Conservation (phyloP, 2,113 vertebrate species). For the Tyto alba region DNA sequence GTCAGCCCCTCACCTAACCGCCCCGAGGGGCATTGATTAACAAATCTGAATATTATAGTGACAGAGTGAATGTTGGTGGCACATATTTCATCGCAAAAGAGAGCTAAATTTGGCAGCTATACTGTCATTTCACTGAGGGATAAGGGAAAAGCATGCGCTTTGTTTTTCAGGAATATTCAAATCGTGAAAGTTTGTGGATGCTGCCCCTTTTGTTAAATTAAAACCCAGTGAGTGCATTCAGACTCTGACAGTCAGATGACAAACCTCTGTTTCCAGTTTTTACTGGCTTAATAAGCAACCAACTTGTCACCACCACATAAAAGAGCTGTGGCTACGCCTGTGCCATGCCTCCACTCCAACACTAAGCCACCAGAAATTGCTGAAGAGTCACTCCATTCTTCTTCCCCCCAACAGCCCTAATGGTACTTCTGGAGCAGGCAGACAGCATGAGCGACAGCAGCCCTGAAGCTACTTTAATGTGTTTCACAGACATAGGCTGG, state of each 20-base stretch:
- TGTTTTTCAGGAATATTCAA: background rate
- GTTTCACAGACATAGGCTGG: background rate
- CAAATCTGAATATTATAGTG: background rate
- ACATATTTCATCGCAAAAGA: background rate
- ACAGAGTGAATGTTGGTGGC: background rate
- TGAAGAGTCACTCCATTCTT: background rate
- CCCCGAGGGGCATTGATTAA: background rate
- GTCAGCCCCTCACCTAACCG: background rate
- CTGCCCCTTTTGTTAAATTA: background rate
- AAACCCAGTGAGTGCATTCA: background rate
- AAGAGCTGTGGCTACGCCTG: background rate
- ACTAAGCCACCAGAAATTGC: background rate
- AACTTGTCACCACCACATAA: background rate
- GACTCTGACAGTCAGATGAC: background rate
- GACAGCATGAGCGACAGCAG: background rate
- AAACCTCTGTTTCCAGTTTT: background rate
- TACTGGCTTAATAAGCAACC: background rate
- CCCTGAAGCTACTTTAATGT: background rate
- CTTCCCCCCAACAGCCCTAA: background rate
- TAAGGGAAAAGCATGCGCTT: background rate
- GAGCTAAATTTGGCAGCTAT: background rate
- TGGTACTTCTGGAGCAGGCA: background rate
- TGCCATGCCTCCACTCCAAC: background rate
- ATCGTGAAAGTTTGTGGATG: background rate
- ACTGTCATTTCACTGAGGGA: background rate